Base-by-base conservation (phyloP, 1,140 invertebrate species). In the Anadara kagoshimensis region DNA sequence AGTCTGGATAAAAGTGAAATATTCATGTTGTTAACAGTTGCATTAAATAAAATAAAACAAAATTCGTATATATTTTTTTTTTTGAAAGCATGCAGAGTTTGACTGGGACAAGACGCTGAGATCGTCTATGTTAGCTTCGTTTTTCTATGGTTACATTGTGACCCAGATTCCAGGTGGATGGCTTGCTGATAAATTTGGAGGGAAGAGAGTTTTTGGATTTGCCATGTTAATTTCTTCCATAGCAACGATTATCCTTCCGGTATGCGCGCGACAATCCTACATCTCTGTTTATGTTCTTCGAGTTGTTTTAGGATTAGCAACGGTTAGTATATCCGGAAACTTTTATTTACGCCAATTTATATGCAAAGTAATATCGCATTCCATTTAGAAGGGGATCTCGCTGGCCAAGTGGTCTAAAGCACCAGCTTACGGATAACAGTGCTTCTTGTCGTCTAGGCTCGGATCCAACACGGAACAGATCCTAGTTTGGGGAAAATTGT, bases 81-180 rank as follows among this genome's bases (percentile, higher is more conserved):
- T 53, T 54, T 76, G 76, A 0, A 70, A 84, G 84, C 54, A 59
- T 5, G 82, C 76, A 1, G 94, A 96, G 84, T 96, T 97, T 84
- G 91, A 93, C 64, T 97, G 95, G 95, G 92, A 93, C 81, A 92
- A 92, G 0, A 92, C 92, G 79, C 92, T 93, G 11, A 36, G 11
- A 29, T 67, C 53, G 14, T 41, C 53, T n/a, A 53, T 53, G 26
- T 20, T 65, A 49, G 63, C 63, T 8, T 65, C 47, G 5, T 65
- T 65, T 54, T 65, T 65, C 49, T 65, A 65, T 36, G 63, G 63
- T 41, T 65, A 65, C 63, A 65, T 65, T 20, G 24, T 24, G 8
- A 84, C 85, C 1, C 84, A 89, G 64, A 69, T 89, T 20, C 78
- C 82, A 5, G 86, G 87, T 4, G 87, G 86, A 8, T 76, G 76